These are phyloP conservation scores for Actenoides lindsayi DNA, from an alignment of 2,113 vertebrate genomes.

Conservation along the genomic window DNA sequence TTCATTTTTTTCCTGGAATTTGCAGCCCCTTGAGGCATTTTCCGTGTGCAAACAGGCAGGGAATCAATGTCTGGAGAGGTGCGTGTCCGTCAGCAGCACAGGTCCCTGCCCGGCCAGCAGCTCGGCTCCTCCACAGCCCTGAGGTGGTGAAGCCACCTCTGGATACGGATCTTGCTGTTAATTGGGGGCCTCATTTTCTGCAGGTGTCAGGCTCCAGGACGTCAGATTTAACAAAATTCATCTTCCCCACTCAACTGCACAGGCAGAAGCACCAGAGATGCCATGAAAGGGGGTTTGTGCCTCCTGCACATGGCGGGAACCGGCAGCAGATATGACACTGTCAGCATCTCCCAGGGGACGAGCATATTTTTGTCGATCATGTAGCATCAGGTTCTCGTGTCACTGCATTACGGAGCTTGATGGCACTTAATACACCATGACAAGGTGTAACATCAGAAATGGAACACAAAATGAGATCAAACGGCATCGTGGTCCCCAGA, in stretches of 20 bases:
- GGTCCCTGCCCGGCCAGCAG: not conserved
- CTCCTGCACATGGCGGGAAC: not conserved
- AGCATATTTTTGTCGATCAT: constrained; percentile 20
- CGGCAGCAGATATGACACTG: not conserved
- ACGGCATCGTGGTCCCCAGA: constrained; percentile 45
- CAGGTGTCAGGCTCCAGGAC: constrained; percentile 60
- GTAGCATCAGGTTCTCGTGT: constrained; percentile 57
- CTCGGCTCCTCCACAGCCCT: not conserved
- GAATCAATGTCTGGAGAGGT: fast-evolving
- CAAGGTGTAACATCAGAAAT: constrained; percentile 69
- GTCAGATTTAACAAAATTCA: constrained; percentile 31
- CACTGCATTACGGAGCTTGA: constrained; percentile 31
- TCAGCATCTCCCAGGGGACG: constrained; percentile 26
- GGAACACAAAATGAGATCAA: constrained; percentile 65
- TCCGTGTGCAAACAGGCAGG: not conserved
- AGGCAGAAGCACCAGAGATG: not conserved
- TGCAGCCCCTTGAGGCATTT: not conserved
- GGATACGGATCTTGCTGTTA: not conserved
- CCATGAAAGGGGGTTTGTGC: not conserved
- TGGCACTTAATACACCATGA: constrained; percentile 63
- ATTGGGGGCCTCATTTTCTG: constrained; percentile 36
- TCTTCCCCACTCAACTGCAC: not conserved
- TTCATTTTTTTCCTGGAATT: fast-evolving
- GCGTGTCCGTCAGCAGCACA: fast-evolving
- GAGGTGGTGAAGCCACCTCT: not conserved